Percentiles rank a stretch among this genome's conserved stretches.
Conservation (phyloP, 2,797 vertebrate genomes). For the Stomatorhinus walkeri region DNA sequence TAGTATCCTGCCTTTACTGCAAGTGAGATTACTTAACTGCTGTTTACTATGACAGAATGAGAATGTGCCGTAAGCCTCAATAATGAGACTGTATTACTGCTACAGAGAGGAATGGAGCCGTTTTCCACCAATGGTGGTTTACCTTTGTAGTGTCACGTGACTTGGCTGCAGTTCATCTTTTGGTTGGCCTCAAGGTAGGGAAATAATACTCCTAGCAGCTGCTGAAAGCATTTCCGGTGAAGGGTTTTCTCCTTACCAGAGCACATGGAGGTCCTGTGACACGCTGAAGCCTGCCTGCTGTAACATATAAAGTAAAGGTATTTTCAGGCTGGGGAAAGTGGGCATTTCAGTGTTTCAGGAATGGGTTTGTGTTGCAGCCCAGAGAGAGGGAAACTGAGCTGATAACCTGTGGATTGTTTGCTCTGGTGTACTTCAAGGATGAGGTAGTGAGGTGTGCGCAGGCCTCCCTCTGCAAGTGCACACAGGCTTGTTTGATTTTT, state of each 20-base stretch:
- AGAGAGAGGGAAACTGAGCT: conserved; percentile 1
- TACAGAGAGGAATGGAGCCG: conserved; percentile 36
- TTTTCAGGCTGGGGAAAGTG: conserved; percentile 24
- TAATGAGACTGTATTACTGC: conserved; percentile 17
- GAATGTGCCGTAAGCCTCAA: neutral
- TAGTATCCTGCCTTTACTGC: neutral
- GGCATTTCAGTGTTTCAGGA: conserved; percentile 15
- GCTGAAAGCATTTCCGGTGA: conserved; percentile 56
- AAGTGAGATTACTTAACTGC: neutral
- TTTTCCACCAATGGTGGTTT: conserved; percentile 34
- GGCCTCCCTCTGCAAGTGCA: neutral
- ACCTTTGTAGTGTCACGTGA: conserved; percentile 43
- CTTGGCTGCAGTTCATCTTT: conserved; percentile 56
- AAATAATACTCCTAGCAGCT: conserved; percentile 62
- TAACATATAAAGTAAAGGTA: conserved; percentile 17
- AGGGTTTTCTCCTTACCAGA: conserved; percentile 45
- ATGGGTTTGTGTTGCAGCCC: neutral
- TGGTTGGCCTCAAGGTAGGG: conserved; percentile 57
- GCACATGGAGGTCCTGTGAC: conserved; percentile 36
- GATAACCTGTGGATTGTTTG: neutral
- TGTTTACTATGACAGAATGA: neutral
- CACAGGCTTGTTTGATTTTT: neutral
- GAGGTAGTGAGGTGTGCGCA: neutral
- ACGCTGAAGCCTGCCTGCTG: conserved; percentile 14
- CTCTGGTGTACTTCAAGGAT: neutral